Conservation (phyloP, 2,113 vertebrate species). For the Thamnaconus septentrionalis region DNA sequence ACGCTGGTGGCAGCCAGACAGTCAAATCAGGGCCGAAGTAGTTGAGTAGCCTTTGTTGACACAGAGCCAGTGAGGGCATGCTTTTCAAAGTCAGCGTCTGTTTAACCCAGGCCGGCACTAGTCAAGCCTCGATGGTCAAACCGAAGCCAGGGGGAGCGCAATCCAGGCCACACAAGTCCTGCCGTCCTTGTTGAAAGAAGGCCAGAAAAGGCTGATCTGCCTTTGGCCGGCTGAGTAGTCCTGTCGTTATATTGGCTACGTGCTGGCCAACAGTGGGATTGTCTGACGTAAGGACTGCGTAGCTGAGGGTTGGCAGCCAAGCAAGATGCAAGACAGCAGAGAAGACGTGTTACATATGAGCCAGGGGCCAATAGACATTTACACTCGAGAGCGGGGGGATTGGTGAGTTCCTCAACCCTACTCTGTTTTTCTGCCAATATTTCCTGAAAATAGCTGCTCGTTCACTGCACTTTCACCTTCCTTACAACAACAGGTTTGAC, state of each 20-base stretch:
- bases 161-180: constrained; percentile 43
- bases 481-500: too few species aligned
- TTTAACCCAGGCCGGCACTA: constrained; percentile 23
- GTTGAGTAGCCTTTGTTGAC: constrained; percentile 56
- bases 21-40: constrained; percentile 60
- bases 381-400: constrained; percentile 33
- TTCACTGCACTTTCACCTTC: too few species aligned
- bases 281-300: constrained; percentile 59
- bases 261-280: constrained; percentile 49
- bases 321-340: constrained; percentile 45
- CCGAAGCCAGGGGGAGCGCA: constrained; percentile 16
- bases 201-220: constrained; percentile 49
- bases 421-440: constrained; percentile 3
- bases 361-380: constrained; percentile 31
- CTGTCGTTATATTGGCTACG: constrained; percentile 57
- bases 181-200: constrained; percentile 21
- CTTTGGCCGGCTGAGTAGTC: constrained; percentile 47
- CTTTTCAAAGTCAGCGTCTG: constrained; percentile 35
- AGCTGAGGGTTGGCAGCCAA: constrained; percentile 52
- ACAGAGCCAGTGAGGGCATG: constrained; percentile 40
- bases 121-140: constrained; percentile 41
- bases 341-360: constrained; percentile 36
- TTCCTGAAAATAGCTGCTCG: constrained; percentile 7
- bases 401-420: constrained; percentile 29
- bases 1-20: constrained; percentile 57